These are phyloP conservation scores for Acleris holmiana DNA, from an alignment of 2,888 invertebrate genomes.

Conservation along the genomic window DNA sequence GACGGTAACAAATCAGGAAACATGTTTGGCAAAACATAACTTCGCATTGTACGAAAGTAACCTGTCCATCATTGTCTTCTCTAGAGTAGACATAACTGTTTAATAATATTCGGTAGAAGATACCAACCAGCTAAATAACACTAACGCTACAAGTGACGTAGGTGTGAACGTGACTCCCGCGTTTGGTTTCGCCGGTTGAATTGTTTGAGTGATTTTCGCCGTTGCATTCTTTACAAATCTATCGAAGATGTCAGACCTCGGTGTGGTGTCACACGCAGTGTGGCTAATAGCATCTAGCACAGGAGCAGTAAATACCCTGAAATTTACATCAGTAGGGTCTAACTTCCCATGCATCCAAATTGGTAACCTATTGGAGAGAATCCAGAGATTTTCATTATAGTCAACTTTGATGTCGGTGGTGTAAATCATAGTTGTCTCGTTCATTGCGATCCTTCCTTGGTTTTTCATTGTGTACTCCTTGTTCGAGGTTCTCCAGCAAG, in stretches of 20 bases:
- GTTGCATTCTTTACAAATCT: conserved; percentile 79
- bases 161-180: conserved; percentile 49
- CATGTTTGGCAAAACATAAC: not conserved
- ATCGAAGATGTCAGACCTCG: conserved; percentile 82
- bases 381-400: conserved; percentile 88
- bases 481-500: conserved; percentile 90
- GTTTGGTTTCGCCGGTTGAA: conserved; percentile 59
- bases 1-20: conserved; percentile 1
- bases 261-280: conserved; percentile 88
- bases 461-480: conserved; percentile 87
- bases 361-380: conserved; percentile 89
- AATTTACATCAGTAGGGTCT: conserved; percentile 87
- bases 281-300: conserved; percentile 88
- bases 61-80: not conserved
- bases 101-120: conserved; percentile 24
- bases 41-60: not conserved
- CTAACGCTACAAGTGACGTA: conserved; percentile 49
- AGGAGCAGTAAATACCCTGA: conserved; percentile 88
- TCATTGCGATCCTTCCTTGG: conserved; percentile 89
- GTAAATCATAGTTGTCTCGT: conserved; percentile 88
- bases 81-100: not conserved
- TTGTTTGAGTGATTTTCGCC: conserved; percentile 58
- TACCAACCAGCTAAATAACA: conserved; percentile 53
- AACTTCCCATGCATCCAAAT: conserved; percentile 88
- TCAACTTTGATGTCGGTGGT: conserved; percentile 92